Base-by-base conservation (phyloP, 2,797 vertebrate species). In the Pangasius sanitwongsei region DNA sequence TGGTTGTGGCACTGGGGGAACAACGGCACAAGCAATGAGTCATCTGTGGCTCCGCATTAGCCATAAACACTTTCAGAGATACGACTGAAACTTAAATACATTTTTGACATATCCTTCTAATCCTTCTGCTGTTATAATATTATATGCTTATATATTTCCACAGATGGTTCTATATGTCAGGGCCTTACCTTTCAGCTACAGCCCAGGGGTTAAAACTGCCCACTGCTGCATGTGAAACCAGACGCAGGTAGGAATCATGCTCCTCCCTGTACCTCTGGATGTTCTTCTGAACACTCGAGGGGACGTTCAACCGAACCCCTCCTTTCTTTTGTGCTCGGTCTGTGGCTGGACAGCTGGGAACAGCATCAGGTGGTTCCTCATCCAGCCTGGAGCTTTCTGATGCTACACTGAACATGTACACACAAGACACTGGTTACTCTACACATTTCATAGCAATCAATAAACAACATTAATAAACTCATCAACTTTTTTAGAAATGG, bases 141-240 rank as follows among this genome's bases (percentile, higher is more conserved):
- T 57, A 18, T 20, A 80, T 80, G n/a, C 5, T 9, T 61, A 34
- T 41, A 63, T 44, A 67, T 78, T 65, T 65, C 3, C 3, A 48
- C 41, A 31, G 44, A 48, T 61, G 13, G n/a, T 37, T 41, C 0
- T 37, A 81, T 16, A 55, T 13, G 18, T 25, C n/a, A 72, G 5
- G 48, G 25, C 44, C 80, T 92, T 95, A 99, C 98, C 98, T 97
- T 92, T 99, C 96, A 67, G 97, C 96, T 25, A 98, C 92, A 37
- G 95, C 94, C 97, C 98, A 98, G 2, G 98, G 97, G 91, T 97
- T 91, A 84, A 99, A 98, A 91, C 92, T 94, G 81, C 97, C 97
- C 31, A 97, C 91, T 0, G 93, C 92, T 91, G 98, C 96, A 0
- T 97, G 97, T 15, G 96, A 96, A 67, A 97, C 95, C 65, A 95